Base-by-base conservation (phyloP, 2,797 vertebrate species). In the Meda fulgida region DNA sequence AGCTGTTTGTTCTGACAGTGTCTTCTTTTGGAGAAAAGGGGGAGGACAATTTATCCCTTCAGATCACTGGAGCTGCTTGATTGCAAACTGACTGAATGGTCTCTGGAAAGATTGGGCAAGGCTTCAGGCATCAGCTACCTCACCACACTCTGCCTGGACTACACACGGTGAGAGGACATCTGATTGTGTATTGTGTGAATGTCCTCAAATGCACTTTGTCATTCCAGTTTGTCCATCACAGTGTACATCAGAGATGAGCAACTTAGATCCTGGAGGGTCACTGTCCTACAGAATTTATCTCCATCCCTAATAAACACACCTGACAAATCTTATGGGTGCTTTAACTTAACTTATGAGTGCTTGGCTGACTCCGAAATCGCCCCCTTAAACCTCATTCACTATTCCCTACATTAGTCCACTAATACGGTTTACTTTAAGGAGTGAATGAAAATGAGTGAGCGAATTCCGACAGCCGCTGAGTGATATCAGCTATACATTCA, bases 101-200 rank as follows among this genome's bases (percentile, higher is more conserved):
- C 92, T 38, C 67, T 90, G 18, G 77, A 87, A 65, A 84, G 90
- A 26, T 85, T 92, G 5, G 92, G 91, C 80, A 88, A 83, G 65
- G 90, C 93, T 48, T 65, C 92, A 19, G 84, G 43, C 81, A 66
- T 87, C 87, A 91, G 92, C 84, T 85, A 11, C 19, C 83, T 94
- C 85, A 91, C 34, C 43, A 88, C 88, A n/a, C 84, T 94, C 46
- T 81, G 87, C 78, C 89, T 93, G 1, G 92, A 93, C 89, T 93
- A 92, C 78, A 93, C 91, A 84, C 87, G 38, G 92, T 94, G 92
- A 93, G 92, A 29, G 72, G 29, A 36, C 19, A 13, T 84, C 36
- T 85, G 36, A 53, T 79, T 65, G 38, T 58, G 26, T 26, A 23
- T 43, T 43, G 84, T 63, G 43, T 55, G 19, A 34, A 75, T 53